Conservation (phyloP, 1,140 invertebrate species). For the Epicauta chinensis region DNA sequence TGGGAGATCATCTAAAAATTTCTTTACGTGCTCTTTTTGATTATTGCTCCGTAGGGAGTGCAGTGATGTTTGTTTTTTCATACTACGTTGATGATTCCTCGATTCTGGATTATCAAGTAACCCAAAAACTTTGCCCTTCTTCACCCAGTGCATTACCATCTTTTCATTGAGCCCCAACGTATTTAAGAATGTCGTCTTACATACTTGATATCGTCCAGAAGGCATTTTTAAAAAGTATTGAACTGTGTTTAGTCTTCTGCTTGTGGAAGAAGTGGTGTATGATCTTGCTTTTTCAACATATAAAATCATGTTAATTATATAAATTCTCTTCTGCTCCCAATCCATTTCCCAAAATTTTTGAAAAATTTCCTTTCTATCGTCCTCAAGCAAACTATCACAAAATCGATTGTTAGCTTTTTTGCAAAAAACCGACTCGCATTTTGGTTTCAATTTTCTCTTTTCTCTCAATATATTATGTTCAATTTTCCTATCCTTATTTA, state of each 20-base stretch:
- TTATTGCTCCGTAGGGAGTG: not conserved
- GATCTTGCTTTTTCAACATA: not conserved
- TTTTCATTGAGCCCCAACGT: not conserved
- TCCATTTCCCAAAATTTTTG: not conserved
- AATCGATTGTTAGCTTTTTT: not conserved
- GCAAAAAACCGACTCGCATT: not conserved
- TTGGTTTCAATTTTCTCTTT: not conserved
- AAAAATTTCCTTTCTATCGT: not conserved
- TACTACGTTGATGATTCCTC: too few species aligned
- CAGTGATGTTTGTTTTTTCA: too few species aligned
- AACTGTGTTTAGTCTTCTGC: not conserved
- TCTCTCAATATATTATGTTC: not conserved
- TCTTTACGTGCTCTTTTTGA: not conserved
- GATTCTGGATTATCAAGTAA: not conserved
- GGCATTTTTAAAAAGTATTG: slow-evolving; percentile 1
- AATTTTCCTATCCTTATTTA: not conserved
- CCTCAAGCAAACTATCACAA: not conserved
- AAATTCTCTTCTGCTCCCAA: slow-evolving; percentile 1
- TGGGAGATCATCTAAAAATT: slow-evolving; percentile 22
- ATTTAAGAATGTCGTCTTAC: not conserved
- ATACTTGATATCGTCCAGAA: not conserved
- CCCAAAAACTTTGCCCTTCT: not conserved
- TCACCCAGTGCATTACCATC: not conserved
- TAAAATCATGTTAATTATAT: not conserved
- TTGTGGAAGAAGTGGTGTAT: not conserved